phyloP scores from a whole-genome alignment of 2,113 vertebrate genomes.

The Hipposideros armiger region DNA sequence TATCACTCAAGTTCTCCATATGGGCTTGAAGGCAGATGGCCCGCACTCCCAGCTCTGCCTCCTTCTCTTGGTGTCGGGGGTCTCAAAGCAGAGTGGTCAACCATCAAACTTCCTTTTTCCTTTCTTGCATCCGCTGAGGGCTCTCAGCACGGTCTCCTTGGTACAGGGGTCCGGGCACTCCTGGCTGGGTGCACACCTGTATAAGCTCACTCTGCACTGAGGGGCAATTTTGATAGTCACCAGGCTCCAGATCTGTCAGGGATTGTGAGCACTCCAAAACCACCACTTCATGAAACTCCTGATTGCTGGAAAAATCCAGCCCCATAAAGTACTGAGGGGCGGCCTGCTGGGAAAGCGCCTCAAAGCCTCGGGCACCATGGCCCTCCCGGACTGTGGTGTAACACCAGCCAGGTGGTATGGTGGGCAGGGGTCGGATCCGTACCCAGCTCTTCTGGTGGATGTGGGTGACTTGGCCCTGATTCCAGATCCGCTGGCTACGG shows the following conservation, averaged over 20 bases:
- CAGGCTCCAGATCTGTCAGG: not conserved
- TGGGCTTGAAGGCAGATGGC: not conserved
- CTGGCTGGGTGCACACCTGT: not conserved
- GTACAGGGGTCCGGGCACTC: not conserved
- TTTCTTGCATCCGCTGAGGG: not conserved
- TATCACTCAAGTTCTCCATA: too few species aligned
- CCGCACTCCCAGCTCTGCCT: not conserved
- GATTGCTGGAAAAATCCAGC: not conserved
- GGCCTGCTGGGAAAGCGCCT: not conserved
- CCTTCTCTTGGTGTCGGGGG: not conserved
- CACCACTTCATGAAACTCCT: too few species aligned
- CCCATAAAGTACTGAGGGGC: accelerated
- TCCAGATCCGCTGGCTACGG: accelerated
- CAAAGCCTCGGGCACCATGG: not conserved
- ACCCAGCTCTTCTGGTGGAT: accelerated
- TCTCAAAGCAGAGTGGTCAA: not conserved
- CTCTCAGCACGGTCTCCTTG: not conserved
- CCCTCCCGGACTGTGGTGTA: accelerated
- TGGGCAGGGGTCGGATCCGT: too few species aligned
- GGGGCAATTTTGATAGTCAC: not conserved
- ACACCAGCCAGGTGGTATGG: accelerated
- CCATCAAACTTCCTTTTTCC: not conserved
- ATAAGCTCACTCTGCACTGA: not conserved
- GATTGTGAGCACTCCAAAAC: accelerated
- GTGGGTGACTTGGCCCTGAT: accelerated